Evolutionary conservation across 2,888 invertebrate species (phyloP).

Genomic region (Acanthosepion pharaonis): DNA sequence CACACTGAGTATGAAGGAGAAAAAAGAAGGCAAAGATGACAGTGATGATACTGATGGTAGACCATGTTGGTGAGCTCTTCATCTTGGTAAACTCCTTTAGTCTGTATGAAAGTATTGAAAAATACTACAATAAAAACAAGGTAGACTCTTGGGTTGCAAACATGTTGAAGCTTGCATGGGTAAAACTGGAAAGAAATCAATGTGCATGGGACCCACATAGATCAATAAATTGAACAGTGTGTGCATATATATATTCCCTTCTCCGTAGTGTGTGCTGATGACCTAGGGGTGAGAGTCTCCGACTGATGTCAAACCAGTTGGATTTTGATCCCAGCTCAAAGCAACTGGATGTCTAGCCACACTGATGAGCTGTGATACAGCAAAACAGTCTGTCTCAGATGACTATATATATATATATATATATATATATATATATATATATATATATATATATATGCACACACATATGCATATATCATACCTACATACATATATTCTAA

Average conservation of each 20-base stretch:
- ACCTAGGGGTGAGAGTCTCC: too few relatives aligned
- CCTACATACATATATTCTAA: background rate
- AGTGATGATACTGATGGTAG: too few relatives aligned
- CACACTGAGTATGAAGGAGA: too few relatives aligned
- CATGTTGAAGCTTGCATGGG: slow-evolving; percentile 42
- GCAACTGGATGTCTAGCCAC: too few relatives aligned
- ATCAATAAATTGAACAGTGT: background rate
- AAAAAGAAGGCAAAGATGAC: background rate
- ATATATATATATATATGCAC: too few relatives aligned
- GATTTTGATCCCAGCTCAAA: too few relatives aligned
- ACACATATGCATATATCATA: background rate
- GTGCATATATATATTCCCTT: background rate
- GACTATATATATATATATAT: too few relatives aligned
- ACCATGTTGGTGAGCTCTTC: background rate
- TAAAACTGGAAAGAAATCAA: slow-evolving; percentile 41
- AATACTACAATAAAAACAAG: background rate
- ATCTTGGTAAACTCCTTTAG: background rate
- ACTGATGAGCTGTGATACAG: too few relatives aligned
- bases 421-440: too few relatives aligned
- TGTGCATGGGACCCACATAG: slow-evolving; percentile 40
- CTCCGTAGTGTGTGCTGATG: too few relatives aligned
- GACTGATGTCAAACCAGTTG: too few relatives aligned
- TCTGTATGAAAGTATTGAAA: background rate
- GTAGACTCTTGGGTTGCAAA: slow-evolving; percentile 46
- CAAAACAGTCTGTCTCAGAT: too few relatives aligned